Conservation (phyloP, 2,888 invertebrate genomes). For the Gastrophysa polygoni region DNA sequence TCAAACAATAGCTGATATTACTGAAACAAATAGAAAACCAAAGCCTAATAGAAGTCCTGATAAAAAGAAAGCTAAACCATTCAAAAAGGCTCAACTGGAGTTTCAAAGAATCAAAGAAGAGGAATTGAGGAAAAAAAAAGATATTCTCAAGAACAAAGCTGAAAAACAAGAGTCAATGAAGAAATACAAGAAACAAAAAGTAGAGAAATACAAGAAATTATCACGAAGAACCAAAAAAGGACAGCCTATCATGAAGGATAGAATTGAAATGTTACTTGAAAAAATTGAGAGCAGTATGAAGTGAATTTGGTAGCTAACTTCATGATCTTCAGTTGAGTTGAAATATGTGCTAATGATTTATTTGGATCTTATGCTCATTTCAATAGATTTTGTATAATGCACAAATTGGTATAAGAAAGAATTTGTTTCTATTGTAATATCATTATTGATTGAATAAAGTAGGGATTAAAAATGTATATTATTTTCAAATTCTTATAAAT, state of each 20-base stretch:
- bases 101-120: slow-evolving; percentile 64
- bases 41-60: not conserved
- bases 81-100: slow-evolving; percentile 63
- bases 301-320: too few relatives aligned
- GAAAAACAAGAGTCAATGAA: slow-evolving; percentile 68
- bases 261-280: slow-evolving; percentile 77
- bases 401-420: too few relatives aligned
- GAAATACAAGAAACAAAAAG: slow-evolving; percentile 73
- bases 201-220: slow-evolving; percentile 72
- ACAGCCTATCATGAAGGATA: slow-evolving; percentile 84
- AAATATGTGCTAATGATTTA: not conserved
- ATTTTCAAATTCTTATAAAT: too few relatives aligned
- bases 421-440: too few relatives aligned
- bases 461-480: too few relatives aligned
- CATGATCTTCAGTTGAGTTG: not conserved
- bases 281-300: slow-evolving; percentile 66
- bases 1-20: slow-evolving; percentile 32
- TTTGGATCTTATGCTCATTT: too few relatives aligned
- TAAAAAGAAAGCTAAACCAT: slow-evolving; percentile 42
- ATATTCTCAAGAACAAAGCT: slow-evolving; percentile 59
- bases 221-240: slow-evolving; percentile 81
- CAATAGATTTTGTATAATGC: not conserved
- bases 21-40: slow-evolving; percentile 8
- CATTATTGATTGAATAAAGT: too few relatives aligned
- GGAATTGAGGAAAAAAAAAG: slow-evolving; percentile 61